Base-by-base conservation (phyloP, 2,113 vertebrate genomes). In the Australoheros scitulus region DNA sequence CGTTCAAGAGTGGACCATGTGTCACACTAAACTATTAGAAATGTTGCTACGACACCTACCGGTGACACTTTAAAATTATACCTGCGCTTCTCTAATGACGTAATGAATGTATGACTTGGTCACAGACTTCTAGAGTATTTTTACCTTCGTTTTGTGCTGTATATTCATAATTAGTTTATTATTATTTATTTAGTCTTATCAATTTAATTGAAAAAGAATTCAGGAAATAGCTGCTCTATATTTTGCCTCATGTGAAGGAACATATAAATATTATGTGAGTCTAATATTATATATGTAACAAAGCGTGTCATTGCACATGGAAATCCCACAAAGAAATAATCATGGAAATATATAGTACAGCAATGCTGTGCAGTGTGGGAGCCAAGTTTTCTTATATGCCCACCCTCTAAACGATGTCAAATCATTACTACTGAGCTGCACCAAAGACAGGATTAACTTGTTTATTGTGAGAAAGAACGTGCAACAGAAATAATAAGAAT, bases 31-130 rank as follows among this genome's bases (percentile, higher is more conserved):
- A 29, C 7, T 50, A 57, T 84, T 47, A 55, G 11, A 61, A 34
- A 76, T 52, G 83, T 57, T 38, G 57, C 72, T 38, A 13, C 63
- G 92, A 87, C 92, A 87, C 74, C 93, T 93, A 72, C 85, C 84
- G 92, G 87, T 59, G 9, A 64, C 34, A 29, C 26, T 11, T 72
- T 72, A 55, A 72, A 72, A 14, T 72, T 11, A 72, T 72, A 72
- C 24, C 29, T 32, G 17, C 13, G 43, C 65, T n/a, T 72, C 65
- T 72, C 17, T 0, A 20, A 26, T 20, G 11, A 72, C 52, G 32
- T 55, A 72, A 26, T 32, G 17, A 29, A 68, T 65, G n/a, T 24
- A 5, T 43, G 64, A 29, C 22, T 68, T 68, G 38, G 22, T 0
- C 8, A 14, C 64, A 68, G 63, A 32, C 17, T 52, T 52, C 17